Percentiles rank a stretch among this genome's conserved stretches.
These are phyloP conservation scores for Athetis lepigone DNA, from an alignment of 2,888 invertebrate species.

Conservation along the genomic window DNA sequence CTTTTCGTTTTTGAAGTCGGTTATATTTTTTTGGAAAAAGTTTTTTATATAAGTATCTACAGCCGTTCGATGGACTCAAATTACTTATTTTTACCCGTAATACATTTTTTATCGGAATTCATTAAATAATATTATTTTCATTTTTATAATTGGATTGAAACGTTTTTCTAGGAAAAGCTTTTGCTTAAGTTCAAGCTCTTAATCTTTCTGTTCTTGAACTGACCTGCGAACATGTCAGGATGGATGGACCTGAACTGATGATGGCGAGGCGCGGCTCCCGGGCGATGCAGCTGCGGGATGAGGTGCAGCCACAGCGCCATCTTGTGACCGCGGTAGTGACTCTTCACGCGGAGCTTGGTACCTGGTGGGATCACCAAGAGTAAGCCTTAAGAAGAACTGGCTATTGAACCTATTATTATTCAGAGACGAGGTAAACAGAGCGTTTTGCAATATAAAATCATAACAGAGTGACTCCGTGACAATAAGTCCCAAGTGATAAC, in stretches of 20 bases:
- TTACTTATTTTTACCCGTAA: background rate
- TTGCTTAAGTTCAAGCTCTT: background rate
- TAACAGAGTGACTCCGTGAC: background rate
- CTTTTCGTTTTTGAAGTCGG: too few relatives aligned
- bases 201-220: too few relatives aligned
- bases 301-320: slow-evolving; percentile 97
- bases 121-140: background rate
- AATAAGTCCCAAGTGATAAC: slow-evolving; percentile 28
- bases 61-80: background rate
- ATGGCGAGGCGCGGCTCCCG: slow-evolving; percentile 92
- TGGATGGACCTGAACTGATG: slow-evolving; percentile 93
- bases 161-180: too few relatives aligned
- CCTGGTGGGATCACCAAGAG: slow-evolving; percentile 88
- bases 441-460: slow-evolving; percentile 29
- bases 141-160: background rate
- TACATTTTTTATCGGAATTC: background rate
- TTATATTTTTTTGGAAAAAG: too few relatives aligned
- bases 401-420: too few relatives aligned
- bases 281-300: slow-evolving; percentile 95
- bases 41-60: too few relatives aligned
- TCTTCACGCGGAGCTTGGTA: slow-evolving; percentile 93
- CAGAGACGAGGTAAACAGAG: slow-evolving; percentile 21
- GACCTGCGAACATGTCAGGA: slow-evolving; percentile 94
- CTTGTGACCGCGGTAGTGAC: slow-evolving; percentile 97
- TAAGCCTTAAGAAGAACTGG: too few relatives aligned